phyloP scores from a whole-genome alignment of 2,113 vertebrate species.

The Gadus macrocephalus region DNA sequence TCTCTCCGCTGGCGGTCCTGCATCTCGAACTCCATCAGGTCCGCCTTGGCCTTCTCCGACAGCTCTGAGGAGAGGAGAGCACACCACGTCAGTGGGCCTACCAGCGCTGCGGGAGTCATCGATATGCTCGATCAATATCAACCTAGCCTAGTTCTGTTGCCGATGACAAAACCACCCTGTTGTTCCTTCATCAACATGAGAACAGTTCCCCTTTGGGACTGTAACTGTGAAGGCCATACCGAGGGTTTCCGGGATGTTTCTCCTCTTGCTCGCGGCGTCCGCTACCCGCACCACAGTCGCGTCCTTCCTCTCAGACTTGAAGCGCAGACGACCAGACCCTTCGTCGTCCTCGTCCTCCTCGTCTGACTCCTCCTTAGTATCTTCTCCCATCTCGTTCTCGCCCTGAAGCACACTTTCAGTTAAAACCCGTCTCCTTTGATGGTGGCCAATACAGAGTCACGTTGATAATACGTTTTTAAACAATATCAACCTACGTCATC shows the following conservation, averaged over 20 bases:
- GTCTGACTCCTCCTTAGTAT: slow-evolving; percentile 88
- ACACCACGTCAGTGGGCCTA: too few species aligned
- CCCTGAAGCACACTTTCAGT: slow-evolving; percentile 57
- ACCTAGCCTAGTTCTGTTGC: too few species aligned
- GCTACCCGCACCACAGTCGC: slow-evolving; percentile 86
- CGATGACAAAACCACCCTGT: too few species aligned
- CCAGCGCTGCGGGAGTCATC: too few species aligned
- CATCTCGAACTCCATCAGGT: slow-evolving; percentile 87
- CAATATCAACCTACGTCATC: too few species aligned
- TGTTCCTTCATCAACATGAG: too few species aligned
- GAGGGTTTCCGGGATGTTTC: slow-evolving; percentile 96
- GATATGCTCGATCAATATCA: too few species aligned
- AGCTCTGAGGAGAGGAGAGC: slow-evolving; percentile 74
- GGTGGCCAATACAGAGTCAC: too few species aligned
- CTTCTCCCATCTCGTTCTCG: slow-evolving; percentile 76
- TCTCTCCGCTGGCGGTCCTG: slow-evolving; percentile 85
- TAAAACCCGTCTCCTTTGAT: neutral
- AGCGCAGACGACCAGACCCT: slow-evolving; percentile 87
- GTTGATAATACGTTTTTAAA: too few species aligned
- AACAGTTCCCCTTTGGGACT: too few species aligned
- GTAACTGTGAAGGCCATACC: slow-evolving; percentile 63
- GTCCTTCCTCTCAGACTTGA: slow-evolving; percentile 95
- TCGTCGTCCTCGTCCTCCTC: slow-evolving; percentile 88
- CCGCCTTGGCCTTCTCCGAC: slow-evolving; percentile 93
- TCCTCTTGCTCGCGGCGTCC: slow-evolving; percentile 83